A percentile compares a stretch with the other conserved stretches of the same genome.
Conservation (phyloP, 2,797 vertebrate genomes). For the Pseudocheirus occidentalis region DNA sequence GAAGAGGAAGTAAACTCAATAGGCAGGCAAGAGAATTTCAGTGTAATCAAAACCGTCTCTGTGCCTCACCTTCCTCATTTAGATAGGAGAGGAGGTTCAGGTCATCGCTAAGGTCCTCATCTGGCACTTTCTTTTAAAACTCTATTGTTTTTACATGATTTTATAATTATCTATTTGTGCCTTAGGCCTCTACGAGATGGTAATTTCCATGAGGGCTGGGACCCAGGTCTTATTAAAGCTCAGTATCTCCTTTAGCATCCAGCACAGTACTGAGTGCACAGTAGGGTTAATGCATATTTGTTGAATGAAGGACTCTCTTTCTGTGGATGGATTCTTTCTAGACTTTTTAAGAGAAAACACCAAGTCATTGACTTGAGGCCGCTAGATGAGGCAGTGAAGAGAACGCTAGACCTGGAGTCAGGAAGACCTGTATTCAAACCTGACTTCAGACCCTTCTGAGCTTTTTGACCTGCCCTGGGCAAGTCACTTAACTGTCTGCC, state of each 20-base stretch:
- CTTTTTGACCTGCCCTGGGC: not conserved
- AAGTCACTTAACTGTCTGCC: no score
- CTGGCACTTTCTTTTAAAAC: not conserved
- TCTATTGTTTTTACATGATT: not conserved
- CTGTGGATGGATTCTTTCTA: not conserved
- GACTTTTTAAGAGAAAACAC: not conserved
- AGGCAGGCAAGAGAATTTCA: not conserved
- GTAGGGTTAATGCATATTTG: not conserved
- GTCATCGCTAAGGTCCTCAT: not conserved
- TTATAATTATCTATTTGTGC: not conserved
- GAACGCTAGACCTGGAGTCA: not conserved
- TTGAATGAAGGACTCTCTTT: not conserved
- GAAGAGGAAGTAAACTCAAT: not conserved
- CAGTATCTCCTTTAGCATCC: not conserved
- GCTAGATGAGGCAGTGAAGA: not conserved
- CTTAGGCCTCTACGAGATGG: not conserved
- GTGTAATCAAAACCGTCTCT: not conserved
- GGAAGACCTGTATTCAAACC: not conserved
- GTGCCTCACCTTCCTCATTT: not conserved
- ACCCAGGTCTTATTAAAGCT: not conserved
- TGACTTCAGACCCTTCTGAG: not conserved
- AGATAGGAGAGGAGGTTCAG: slow-evolving; percentile 11
- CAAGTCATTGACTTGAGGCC: not conserved
- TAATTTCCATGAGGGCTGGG: not conserved
- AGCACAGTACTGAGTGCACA: not conserved